Evolutionary conservation across 2,797 vertebrate species (phyloP), one percentile per base, ranked within the genome.

Genomic region (Myotis vivesi): DNA sequence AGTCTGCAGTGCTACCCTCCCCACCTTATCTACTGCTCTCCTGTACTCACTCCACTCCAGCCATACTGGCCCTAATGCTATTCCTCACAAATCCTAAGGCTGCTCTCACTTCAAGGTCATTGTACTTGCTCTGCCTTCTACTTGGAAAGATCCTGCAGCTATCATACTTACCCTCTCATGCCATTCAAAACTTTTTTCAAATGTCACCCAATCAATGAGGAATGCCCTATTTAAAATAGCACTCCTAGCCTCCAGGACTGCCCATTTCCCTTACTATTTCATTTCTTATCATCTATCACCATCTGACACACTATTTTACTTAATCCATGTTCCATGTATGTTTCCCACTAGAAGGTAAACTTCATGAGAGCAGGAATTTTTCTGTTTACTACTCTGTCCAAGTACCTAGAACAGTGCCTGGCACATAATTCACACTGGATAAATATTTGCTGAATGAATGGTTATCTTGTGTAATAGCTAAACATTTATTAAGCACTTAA

Each of bases 401-500:
- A 77, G 28, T 77, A 13, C 62, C 66, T 51, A 73, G 66, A 90
- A 79, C 55, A 89, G 36, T 81, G 15, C 80, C 53, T 89, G 51
- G 2, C 53, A 83, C 51, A n/a, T 49, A 17, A 23, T 89, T 91
- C 81, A 83, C n/a, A 33, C 13, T 62, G 36, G 93, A 89, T 79
- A 85, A 89, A 87, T 41, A 49, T n/a, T 92, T 91, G 73, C 28
- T 93, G 59, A 73, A 76, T 68, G 75, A 77, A 75, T 25, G 62
- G 64, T 76, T 44, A 64, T 93, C 36, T 71, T 77, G 8, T 87
- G 12, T 33, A 72, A 55, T 16, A 84, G 72, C 38, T 94, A 77
- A 94, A 81, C 46, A 57, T 71, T 92, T 95, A 83, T 84, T 76
- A 84, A 49, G 46, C 46, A 46, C 75, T 86, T 49, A 82, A 64